Evolutionary conservation across 1,140 invertebrate genomes (phyloP), one percentile per base, ranked within the genome.

Genomic region (Leucophenga varia): DNA sequence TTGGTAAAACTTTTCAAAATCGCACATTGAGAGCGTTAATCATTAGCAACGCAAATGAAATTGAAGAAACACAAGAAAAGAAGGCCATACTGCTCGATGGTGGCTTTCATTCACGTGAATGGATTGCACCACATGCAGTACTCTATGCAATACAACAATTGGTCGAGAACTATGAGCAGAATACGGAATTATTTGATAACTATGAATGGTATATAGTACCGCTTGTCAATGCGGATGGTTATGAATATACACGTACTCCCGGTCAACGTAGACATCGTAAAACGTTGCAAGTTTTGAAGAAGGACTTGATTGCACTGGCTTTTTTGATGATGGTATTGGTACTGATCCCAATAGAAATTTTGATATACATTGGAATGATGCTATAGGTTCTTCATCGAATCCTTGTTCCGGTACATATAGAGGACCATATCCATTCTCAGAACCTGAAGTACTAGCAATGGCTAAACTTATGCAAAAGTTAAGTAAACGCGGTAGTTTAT

Each of bases 381-480:
- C 81, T 42, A 76, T 65, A 20, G 86, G 87, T 2, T 81, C 84
- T 1, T 86, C 82, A 45, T 67, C 51, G 3, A 70, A 78, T 65
- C 79, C 81, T 1, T 90, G 87, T 67, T 67, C 72, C 10, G 82
- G 86, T 2, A 82, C 77, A 3, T 90, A 82, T 59, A 79, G 79
- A 16, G 87, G 88, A 1, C 54, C 69, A 0, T 54, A 57, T 12
- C 54, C 84, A 2, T 87, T 88, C 56, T 89, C 86, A 0, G 88
- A 90, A 76, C 59, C 76, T 1, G 88, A 90, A 72, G 75, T 54
- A 36, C 43, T 69, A 13, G 41, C 73, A 0, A 59, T 79, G 49
- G 60, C 72, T 47, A 64, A 77, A 49, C 61, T 64, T 0, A 55
- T 76, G 0, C 31, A 55, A 2, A 72, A 77, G 2, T 65, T 83